A percentile compares a stretch with the other conserved stretches of the same genome.
phyloP scores from a whole-genome alignment of 1,140 invertebrate species.

The Mylabris phalerata region DNA sequence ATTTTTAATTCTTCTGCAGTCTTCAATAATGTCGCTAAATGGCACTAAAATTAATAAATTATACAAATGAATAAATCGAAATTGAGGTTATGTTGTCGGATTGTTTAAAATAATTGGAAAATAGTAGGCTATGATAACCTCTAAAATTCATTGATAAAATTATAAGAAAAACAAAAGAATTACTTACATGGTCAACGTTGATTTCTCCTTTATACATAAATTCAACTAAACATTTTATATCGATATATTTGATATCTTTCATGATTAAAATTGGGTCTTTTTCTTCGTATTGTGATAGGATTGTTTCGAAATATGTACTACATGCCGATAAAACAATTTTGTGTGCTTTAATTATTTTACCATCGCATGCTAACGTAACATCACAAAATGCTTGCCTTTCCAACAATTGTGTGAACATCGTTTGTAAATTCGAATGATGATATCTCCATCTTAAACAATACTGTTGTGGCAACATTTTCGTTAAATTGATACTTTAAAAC shows the following conservation, averaged over 20 bases:
- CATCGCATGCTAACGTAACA: slow-evolving; percentile 83
- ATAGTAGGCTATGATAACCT: neutral
- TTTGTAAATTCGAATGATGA: slow-evolving; percentile 82
- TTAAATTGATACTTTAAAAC: slow-evolving; percentile 5
- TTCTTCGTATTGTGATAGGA: slow-evolving; percentile 83
- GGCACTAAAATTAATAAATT: slow-evolving; percentile 50
- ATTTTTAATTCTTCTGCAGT: slow-evolving; percentile 87
- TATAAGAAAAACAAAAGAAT: slow-evolving; percentile 1
- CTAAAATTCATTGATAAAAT: neutral
- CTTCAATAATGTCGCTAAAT: slow-evolving; percentile 76
- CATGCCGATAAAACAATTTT: slow-evolving; percentile 75
- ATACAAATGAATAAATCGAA: neutral
- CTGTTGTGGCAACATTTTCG: slow-evolving; percentile 72
- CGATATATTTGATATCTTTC: slow-evolving; percentile 76
- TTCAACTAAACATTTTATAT: slow-evolving; percentile 80
- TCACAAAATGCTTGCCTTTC: slow-evolving; percentile 86
- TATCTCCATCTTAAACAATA: slow-evolving; percentile 89
- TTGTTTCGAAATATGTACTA: slow-evolving; percentile 81
- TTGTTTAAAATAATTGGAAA: too few relatives aligned
- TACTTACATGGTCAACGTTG: slow-evolving; percentile 84
- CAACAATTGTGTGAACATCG: slow-evolving; percentile 82
- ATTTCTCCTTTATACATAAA: slow-evolving; percentile 96
- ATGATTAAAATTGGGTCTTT: slow-evolving; percentile 79
- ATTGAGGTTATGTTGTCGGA: neutral
- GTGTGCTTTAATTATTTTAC: slow-evolving; percentile 79